phyloP scores from a whole-genome alignment of 2,888 invertebrate species.

The Harpagoxenus sublaevis region DNA sequence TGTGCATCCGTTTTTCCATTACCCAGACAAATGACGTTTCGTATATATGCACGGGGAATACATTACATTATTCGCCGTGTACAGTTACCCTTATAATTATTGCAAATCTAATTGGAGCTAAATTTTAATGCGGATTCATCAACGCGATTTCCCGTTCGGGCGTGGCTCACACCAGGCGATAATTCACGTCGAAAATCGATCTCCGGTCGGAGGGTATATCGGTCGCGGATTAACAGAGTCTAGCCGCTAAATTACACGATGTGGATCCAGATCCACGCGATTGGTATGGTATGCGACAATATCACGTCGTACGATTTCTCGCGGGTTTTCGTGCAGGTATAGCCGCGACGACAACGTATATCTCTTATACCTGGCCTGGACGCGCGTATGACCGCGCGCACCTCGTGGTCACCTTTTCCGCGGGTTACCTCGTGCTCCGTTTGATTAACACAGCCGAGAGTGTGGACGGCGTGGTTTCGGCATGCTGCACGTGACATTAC shows the following conservation, averaged over 20 bases:
- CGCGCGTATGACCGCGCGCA: background rate
- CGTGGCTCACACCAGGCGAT: constrained; percentile 40
- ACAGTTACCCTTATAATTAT: constrained; percentile 36
- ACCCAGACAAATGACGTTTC: background rate
- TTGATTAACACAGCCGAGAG: constrained; percentile 83
- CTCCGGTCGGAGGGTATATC: constrained; percentile 32
- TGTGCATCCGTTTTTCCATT: constrained; percentile 21
- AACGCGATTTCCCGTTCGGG: constrained; percentile 41
- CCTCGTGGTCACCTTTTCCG: constrained; percentile 59
- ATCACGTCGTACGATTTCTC: constrained; percentile 21
- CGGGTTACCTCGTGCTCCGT: constrained; percentile 73
- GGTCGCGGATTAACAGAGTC: constrained; percentile 28
- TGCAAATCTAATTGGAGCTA: constrained; percentile 50
- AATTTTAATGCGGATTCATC: constrained; percentile 54
- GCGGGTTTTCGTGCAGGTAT: background rate
- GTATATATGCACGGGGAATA: background rate
- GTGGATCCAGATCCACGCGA: background rate
- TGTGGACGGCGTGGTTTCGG: constrained; percentile 80
- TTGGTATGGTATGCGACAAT: constrained; percentile 11
- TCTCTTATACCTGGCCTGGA: background rate
- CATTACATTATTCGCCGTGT: background rate
- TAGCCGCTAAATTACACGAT: constrained; percentile 31
- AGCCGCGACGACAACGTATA: background rate
- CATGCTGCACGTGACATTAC: constrained; percentile 82
- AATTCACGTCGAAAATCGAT: constrained; percentile 45